Base-by-base conservation (phyloP, 2,113 vertebrate genomes). In the Menidia beryllina region DNA sequence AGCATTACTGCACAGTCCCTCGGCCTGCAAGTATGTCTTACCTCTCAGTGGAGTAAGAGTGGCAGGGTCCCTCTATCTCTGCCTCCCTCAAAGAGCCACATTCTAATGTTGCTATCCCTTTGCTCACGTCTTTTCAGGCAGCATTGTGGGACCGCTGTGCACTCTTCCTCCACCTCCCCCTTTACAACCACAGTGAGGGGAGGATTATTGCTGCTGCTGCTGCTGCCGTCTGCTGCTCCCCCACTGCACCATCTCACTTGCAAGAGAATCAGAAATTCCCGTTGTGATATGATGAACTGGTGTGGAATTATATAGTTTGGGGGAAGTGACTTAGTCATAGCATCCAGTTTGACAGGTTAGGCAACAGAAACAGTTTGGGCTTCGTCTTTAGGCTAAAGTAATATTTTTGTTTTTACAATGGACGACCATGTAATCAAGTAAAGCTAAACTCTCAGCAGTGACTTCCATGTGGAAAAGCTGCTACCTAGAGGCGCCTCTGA, bases 171-270 rank as follows among this genome's bases (percentile, higher is more conserved):
- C 57, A 63, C 43, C 74, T 70, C 62, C 51, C 51, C 59, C 13
- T 50, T 17, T 17, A 80, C 75, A 59, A 73, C 70, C 53, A 52
- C 1, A 6, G 41, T 81, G 72, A 77, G 62, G n/a, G 71, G 75
- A 72, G 82, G 72, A 84, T 86, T 80, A 88, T 77, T 79, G 30
- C 36, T 56, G 65, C 58, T 3, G n/a, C 51, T 2, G n/a, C 49
- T 3, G n/a, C 51, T 2, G n/a, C 49, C 78, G 41, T 69, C 55
- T 66, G 34, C 53, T 14, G 24, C 72, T 72, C 71, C 55, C 52
- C 52, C n/a, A 21, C 45, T 55, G 34, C 38, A 57, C 48, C 38
- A 58, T 74, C 72, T 70, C 47, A 43, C 69, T 75, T 69, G 55
- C 65, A 67, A 34, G 36, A 71, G 21, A 52, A 52, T 69, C 61